Conservation (phyloP, 1,140 invertebrate genomes). For the Zaprionus taronus region DNA sequence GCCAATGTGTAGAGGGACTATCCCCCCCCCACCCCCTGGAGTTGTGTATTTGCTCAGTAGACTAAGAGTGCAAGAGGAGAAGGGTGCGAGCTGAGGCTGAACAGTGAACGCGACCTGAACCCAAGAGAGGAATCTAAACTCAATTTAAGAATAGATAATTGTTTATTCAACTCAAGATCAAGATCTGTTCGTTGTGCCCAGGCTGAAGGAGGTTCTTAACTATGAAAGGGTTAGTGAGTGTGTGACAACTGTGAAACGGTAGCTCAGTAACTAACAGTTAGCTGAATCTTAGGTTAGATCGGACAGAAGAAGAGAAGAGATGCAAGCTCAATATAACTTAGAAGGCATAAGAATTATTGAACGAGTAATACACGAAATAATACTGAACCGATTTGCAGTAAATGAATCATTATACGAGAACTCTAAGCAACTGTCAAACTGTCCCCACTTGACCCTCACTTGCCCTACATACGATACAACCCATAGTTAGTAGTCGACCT, state of each 20-base stretch:
- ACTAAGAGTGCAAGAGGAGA: conserved; percentile 11
- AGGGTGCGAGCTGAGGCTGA: background rate
- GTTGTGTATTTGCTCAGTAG: conserved; percentile 64
- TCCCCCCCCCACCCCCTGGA: background rate
- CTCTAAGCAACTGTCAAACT: background rate
- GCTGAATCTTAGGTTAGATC: background rate
- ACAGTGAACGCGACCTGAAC: background rate
- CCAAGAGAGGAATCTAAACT: background rate
- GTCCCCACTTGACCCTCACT: conserved; percentile 4
- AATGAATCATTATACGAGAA: background rate
- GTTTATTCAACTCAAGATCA: background rate
- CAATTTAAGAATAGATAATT: background rate
- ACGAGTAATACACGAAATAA: background rate
- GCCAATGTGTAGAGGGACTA: conserved; percentile 68
- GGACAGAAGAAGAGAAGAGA: background rate
- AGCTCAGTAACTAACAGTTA: conserved; percentile 25
- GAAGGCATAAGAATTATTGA: background rate
- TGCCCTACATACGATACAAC: too few species aligned
- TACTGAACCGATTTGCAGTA: background rate
- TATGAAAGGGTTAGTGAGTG: conserved; percentile 32
- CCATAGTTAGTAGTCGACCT: background rate
- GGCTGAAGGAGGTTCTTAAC: background rate
- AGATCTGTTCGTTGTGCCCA: conserved; percentile 6
- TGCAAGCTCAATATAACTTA: conserved; percentile 5
- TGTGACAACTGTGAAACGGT: conserved; percentile 11